Conservation (phyloP, 2,113 vertebrate species). For the Pelobates fuscus region DNA sequence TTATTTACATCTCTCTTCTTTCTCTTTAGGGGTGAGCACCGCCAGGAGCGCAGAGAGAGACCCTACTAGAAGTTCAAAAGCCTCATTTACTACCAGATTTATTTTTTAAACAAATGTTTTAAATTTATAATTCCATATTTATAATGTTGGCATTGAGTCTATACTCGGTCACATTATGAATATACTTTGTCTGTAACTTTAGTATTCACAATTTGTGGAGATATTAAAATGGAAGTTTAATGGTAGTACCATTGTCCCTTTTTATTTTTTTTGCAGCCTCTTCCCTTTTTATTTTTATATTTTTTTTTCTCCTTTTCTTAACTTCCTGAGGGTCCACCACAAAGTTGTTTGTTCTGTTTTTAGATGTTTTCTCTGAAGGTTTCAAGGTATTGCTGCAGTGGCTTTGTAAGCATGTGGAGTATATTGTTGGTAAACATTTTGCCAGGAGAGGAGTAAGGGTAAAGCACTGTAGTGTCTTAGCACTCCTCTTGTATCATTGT, state of each 20-base stretch:
- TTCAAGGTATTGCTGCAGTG: constrained; percentile 27
- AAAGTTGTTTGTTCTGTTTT: no score
- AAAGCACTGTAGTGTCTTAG: not conserved
- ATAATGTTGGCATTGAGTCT: constrained; percentile 68
- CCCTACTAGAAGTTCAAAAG: constrained; percentile 77
- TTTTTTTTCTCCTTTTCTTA: constrained; percentile 46
- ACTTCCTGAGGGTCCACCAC: constrained; percentile 9
- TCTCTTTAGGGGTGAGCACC: constrained; percentile 77
- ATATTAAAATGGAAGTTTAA: constrained; percentile 76
- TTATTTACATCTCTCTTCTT: not conserved
- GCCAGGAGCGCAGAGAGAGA: constrained; percentile 87
- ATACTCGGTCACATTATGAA: constrained; percentile 72
- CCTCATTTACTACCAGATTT: constrained; percentile 83
- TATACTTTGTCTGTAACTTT: constrained; percentile 75
- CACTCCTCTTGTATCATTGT: constrained; percentile 18
- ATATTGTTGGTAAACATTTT: constrained; percentile 8
- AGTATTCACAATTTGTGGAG: constrained; percentile 78
- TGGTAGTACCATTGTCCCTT: constrained; percentile 68
- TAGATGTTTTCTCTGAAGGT: no score
- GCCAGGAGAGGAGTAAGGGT: not conserved
- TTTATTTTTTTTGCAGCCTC: no score
- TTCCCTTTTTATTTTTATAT: constrained; percentile 46
- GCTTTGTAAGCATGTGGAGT: constrained; percentile 13
- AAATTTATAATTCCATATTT: constrained; percentile 94
- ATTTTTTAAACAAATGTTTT: constrained; percentile 89